These are phyloP conservation scores for Diorhabda elongata DNA, from an alignment of 1,140 invertebrate genomes.

Conservation along the genomic window DNA sequence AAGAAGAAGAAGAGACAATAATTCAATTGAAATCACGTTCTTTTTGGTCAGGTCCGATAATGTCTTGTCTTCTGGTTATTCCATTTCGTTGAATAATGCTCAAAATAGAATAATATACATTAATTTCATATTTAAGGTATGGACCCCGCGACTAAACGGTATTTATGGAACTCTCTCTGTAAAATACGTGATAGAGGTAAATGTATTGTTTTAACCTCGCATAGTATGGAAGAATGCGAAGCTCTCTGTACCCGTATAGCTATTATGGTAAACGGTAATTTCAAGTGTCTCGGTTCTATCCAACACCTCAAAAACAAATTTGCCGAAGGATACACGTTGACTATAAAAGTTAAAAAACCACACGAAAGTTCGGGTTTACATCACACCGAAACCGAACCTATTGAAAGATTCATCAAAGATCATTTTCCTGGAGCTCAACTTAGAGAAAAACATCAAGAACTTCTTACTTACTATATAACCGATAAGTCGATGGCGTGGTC, in stretches of 20 bases:
- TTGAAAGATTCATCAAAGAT: conserved; percentile 45
- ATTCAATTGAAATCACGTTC: no score
- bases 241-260: conserved; percentile 77
- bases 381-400: conserved; percentile 24
- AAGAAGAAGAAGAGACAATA: no score
- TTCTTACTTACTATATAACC: conserved; percentile 67
- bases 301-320: conserved; percentile 67
- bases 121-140: conserved; percentile 53
- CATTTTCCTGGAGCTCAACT: conserved; percentile 46
- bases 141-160: conserved; percentile 75
- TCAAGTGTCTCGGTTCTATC: conserved; percentile 65
- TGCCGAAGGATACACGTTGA: conserved; percentile 51
- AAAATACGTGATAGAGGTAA: conserved; percentile 58
- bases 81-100: no score
- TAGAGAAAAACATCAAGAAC: conserved; percentile 67
- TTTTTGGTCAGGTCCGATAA: no score
- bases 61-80: no score
- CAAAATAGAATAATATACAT: no score
- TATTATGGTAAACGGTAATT: conserved; percentile 83
- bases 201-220: conserved; percentile 72
- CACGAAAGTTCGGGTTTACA: conserved; percentile 8
- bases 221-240: conserved; percentile 84
- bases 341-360: conserved; percentile 41
- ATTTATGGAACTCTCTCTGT: conserved; percentile 68
- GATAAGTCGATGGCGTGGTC: conserved; percentile 59